Percentiles rank a stretch among this genome's conserved stretches.
phyloP scores from a whole-genome alignment of 2,797 vertebrate species.

The Rousettus madagascariensis region DNA sequence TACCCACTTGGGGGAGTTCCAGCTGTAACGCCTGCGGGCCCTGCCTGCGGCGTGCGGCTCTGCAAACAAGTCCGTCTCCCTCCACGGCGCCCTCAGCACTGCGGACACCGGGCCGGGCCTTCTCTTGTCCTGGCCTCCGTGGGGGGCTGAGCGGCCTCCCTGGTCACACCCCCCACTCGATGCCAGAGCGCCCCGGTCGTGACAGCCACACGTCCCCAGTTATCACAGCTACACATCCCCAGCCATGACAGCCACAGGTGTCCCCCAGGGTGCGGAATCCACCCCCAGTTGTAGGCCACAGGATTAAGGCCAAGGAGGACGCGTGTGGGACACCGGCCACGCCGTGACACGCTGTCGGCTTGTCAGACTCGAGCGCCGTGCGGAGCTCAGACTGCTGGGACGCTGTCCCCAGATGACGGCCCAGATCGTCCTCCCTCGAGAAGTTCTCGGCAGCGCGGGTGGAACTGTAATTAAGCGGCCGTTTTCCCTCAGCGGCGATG shows the following conservation, averaged over 20 bases:
- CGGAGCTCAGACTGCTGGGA: neutral
- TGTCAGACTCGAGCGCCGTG: neutral
- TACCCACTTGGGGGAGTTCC: neutral
- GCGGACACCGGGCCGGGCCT: neutral
- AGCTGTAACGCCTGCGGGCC: neutral
- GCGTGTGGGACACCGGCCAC: rapidly evolving
- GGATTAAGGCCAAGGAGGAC: neutral
- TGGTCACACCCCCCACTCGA: neutral
- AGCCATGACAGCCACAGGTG: no score
- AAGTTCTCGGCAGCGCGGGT: rapidly evolving
- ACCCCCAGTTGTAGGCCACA: neutral
- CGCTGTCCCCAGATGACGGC: neutral
- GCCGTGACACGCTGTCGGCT: rapidly evolving
- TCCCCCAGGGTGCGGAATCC: neutral
- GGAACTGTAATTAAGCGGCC: slow-evolving; percentile 52
- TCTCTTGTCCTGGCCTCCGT: neutral
- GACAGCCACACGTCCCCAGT: no score
- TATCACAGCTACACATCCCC: no score
- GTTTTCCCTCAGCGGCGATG: neutral
- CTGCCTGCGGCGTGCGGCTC: rapidly evolving
- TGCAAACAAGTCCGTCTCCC: neutral
- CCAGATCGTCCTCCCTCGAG: neutral
- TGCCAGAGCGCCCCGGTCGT: neutral
- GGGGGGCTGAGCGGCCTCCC: neutral
- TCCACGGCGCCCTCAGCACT: neutral